These are phyloP conservation scores for Sialia sialis DNA, from an alignment of 2,113 vertebrate genomes.

Conservation along the genomic window DNA sequence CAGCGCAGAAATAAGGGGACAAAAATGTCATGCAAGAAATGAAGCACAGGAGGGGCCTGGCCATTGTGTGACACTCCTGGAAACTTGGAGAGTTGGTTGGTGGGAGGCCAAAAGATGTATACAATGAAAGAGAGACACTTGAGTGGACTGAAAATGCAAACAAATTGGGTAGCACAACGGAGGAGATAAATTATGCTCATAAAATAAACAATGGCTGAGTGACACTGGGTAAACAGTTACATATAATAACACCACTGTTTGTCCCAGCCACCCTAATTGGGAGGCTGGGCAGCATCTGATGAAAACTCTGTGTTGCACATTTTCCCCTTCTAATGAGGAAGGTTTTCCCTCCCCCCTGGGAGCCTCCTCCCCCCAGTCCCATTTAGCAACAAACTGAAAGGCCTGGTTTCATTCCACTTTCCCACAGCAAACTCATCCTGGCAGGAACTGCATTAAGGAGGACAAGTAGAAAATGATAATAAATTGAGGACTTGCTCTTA, in stretches of 20 bases:
- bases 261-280: slow-evolving; percentile 48
- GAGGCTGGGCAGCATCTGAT: slow-evolving; percentile 37
- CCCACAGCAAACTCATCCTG: slow-evolving; percentile 60
- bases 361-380: not conserved
- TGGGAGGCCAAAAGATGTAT: slow-evolving; percentile 11
- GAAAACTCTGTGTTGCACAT: not conserved
- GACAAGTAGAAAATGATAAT: slow-evolving; percentile 51
- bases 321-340: slow-evolving; percentile 42
- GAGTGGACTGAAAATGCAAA: slow-evolving; percentile 5
- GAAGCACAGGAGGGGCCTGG: not conserved
- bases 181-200: slow-evolving; percentile 40
- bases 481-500: slow-evolving; percentile 48
- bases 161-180: slow-evolving; percentile 34
- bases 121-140: not conserved
- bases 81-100: slow-evolving; percentile 12
- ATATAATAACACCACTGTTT: slow-evolving; percentile 26
- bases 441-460: slow-evolving; percentile 41
- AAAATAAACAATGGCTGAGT: slow-evolving; percentile 31
- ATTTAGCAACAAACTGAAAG: slow-evolving; percentile 36
- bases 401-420: slow-evolving; percentile 53
- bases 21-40: not conserved
- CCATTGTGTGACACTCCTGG: not conserved
- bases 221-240: slow-evolving; percentile 14
- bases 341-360: not conserved
- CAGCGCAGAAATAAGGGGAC: not conserved